These are phyloP conservation scores for Alcedo atthis DNA, from an alignment of 2,797 vertebrate species.

Conservation along the genomic window DNA sequence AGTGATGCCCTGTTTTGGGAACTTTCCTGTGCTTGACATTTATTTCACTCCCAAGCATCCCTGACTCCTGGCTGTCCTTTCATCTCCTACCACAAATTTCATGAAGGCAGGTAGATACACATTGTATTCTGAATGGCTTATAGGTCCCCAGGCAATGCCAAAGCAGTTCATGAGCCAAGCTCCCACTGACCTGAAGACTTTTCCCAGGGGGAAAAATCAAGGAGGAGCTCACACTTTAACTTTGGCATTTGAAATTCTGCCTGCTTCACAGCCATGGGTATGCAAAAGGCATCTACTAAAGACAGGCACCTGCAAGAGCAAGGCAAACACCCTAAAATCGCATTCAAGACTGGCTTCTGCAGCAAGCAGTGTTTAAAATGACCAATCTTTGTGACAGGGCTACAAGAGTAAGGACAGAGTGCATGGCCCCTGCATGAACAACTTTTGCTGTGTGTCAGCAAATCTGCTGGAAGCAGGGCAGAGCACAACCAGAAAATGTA, in stretches of 20 bases:
- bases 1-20: not conserved
- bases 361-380: not conserved
- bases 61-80: not conserved
- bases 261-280: rapidly evolving
- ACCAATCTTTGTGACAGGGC: rapidly evolving
- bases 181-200: not conserved
- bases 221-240: not conserved
- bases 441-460: not conserved
- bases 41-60: not conserved
- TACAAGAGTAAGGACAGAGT: not conserved
- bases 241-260: not conserved
- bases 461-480: not conserved
- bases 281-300: not conserved
- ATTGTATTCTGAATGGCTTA: not conserved
- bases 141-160: not conserved
- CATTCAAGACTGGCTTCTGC: not conserved
- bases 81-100: not conserved
- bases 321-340: not conserved
- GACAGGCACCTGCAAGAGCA: not conserved
- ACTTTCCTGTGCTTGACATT: not conserved
- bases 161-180: not conserved
- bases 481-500: not conserved
- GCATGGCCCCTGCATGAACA: rapidly evolving
- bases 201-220: not conserved
- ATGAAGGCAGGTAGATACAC: not conserved